Base-by-base conservation (phyloP, 2,888 invertebrate species). In the Coleophora deauratella region DNA sequence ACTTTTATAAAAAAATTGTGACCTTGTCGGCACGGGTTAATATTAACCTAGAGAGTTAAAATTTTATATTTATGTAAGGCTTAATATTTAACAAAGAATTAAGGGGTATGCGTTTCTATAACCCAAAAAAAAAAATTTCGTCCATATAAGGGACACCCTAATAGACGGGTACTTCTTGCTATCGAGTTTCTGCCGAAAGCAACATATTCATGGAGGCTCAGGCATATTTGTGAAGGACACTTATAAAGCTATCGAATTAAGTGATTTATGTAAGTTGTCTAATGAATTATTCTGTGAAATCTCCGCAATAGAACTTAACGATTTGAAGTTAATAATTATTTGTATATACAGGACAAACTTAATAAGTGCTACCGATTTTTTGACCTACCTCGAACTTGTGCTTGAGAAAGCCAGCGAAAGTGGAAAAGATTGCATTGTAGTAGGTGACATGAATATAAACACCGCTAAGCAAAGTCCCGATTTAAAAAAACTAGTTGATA, bases 331-430 rank as follows among this genome's bases (percentile, higher is more conserved):
- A 15, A 35, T 35, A 10, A n/a, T 35, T 21, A n/a, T 35, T n/a
- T 35, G 35, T 21, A 35, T 35, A n/a, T 35, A 35, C 21, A 35
- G 35, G 27, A 27, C 35, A 8, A 27, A 27, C n/a, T 11, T 35
- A 27, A 35, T 11, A n/a, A 8, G 11, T 7, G 8, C 7, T n/a
- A 9, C 3, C 10, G 11, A 9, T 21, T 35, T 35, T 35, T 9
- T 35, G 21, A 4, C 27, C 3, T 11, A 11, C 4, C 27, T 35
- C 9, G 21, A 21, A 21, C 21, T 4, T 21, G 21, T 21, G 21
- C 21, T 21, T 6, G 21, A 21, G 21, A 21, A 21, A 21, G 21
- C 21, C 6, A 21, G 21, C 6, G 35, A 27, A 11, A 27, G 35
- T n/a, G n/a, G n/a, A n/a, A n/a, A 35, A 21, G 21, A 21, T n/a